Evolutionary conservation across 2,888 invertebrate species (phyloP).

Genomic region (Conchocele bisecta): DNA sequence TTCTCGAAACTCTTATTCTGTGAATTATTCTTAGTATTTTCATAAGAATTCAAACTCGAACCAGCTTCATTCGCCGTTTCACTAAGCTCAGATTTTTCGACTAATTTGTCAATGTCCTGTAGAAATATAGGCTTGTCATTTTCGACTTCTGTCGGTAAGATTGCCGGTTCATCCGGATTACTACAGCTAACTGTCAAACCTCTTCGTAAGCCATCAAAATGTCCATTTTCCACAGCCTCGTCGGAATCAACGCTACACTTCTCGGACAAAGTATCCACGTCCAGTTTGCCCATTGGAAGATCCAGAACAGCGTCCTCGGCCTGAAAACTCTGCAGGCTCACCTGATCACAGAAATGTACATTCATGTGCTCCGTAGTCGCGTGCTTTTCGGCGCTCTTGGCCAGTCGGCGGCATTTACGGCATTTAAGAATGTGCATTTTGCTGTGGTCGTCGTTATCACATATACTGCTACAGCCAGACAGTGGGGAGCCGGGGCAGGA

Average conservation of each 20-base stretch:
- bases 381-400: slow-evolving; percentile 66
- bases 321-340: slow-evolving; percentile 62
- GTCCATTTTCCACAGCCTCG: not conserved
- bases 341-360: slow-evolving; percentile 66
- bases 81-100: no score
- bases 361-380: slow-evolving; percentile 67
- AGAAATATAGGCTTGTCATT: slow-evolving; percentile 70
- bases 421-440: slow-evolving; percentile 50
- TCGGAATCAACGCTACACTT: slow-evolving; percentile 43
- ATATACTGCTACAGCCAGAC: slow-evolving; percentile 72
- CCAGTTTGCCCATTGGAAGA: slow-evolving; percentile 55
- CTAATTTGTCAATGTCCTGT: no score
- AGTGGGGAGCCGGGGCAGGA: slow-evolving; percentile 75
- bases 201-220: not conserved
- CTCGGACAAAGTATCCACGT: slow-evolving; percentile 50
- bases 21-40: no score
- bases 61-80: no score
- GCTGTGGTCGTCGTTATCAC: slow-evolving; percentile 59
- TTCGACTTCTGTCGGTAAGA: slow-evolving; percentile 75
- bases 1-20: no score
- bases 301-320: slow-evolving; percentile 66
- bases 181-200: not conserved
- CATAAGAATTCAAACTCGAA: no score
- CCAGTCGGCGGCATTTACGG: slow-evolving; percentile 66
- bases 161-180: slow-evolving; percentile 49